Conservation (phyloP, 92 coral and sea anemone species). For the Metridium senile region DNA sequence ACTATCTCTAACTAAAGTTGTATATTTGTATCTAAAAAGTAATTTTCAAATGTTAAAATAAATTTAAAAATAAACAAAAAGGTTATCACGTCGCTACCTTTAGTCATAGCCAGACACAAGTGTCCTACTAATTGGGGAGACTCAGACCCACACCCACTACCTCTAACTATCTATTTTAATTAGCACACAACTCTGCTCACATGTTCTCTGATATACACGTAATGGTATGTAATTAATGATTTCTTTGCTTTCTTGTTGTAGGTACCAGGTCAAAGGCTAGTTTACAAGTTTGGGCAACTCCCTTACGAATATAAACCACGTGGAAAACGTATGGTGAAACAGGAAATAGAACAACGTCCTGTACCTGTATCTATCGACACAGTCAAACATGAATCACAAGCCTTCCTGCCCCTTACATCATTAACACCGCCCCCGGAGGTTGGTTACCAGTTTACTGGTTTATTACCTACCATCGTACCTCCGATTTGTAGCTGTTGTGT, state of each 20-base stretch:
- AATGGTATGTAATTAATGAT: too few species aligned
- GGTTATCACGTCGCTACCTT: too few species aligned
- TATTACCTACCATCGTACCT: neutral
- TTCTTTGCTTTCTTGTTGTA: constrained; percentile 7
- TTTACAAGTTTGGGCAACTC: constrained; percentile 77
- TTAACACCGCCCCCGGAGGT: constrained; percentile 47
- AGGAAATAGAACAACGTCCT: neutral
- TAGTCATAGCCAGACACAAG: too few species aligned
- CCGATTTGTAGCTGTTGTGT: constrained; percentile 36
- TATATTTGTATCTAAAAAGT: too few species aligned
- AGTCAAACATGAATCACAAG: constrained; percentile 25
- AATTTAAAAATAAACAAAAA: too few species aligned
- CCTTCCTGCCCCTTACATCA: constrained; percentile 40
- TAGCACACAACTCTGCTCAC: too few species aligned
- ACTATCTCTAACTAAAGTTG: too few species aligned
- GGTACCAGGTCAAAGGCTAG: constrained; percentile 85
- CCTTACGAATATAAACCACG: constrained; percentile 81
- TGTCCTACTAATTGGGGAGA: too few species aligned
- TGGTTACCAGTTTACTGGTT: constrained; percentile 16
- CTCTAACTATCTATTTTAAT: too few species aligned
- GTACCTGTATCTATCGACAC: neutral
- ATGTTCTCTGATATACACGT: too few species aligned
- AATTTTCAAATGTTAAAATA: too few species aligned
- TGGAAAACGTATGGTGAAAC: neutral
- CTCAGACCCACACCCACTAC: too few species aligned